Conservation (phyloP, 1,140 invertebrate genomes). For the Anoplolepis gracilipes region DNA sequence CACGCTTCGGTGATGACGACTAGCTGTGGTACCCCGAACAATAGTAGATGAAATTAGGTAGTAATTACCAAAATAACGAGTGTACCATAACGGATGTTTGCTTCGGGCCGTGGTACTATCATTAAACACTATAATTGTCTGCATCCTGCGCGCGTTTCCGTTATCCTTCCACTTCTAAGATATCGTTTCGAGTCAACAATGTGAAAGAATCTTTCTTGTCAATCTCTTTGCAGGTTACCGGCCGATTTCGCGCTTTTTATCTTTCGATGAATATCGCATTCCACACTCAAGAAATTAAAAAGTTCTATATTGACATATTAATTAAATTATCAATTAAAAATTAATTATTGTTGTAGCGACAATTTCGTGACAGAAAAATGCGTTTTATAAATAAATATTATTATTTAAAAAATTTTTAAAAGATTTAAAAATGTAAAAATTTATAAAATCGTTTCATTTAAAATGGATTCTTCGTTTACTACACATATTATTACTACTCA, state of each 20-base stretch:
- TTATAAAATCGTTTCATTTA: no score
- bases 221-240: background rate
- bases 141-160: conserved; percentile 78
- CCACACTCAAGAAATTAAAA: background rate
- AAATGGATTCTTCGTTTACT: no score
- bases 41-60: conserved; percentile 72
- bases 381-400: no score
- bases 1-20: conserved; percentile 59
- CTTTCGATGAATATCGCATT: conserved; percentile 38
- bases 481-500: no score
- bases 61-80: conserved; percentile 81
- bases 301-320: no score
- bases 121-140: conserved; percentile 83
- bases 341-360: no score
- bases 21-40: conserved; percentile 48
- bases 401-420: no score
- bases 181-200: conserved; percentile 55
- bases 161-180: conserved; percentile 64
- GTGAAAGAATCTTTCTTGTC: conserved; percentile 38
- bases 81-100: conserved; percentile 78
- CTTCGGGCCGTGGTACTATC: conserved; percentile 73
- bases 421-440: no score
- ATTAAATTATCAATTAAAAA: no score
- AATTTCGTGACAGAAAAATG: no score
- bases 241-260: conserved; percentile 25